Base-by-base conservation (phyloP, 1,140 invertebrate species). In the Ylistrum balloti region DNA sequence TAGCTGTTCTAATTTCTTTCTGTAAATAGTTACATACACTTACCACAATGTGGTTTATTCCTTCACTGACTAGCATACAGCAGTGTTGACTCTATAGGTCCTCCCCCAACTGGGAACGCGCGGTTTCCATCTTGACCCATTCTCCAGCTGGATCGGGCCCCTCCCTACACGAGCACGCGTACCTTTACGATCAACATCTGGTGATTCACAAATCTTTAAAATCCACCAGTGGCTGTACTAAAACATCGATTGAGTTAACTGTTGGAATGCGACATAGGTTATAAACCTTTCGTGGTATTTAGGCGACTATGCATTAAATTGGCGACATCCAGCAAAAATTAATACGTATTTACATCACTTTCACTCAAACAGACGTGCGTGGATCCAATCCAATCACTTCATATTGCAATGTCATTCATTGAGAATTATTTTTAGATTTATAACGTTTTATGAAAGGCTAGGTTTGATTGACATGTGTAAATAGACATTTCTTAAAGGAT, bases 341-440 rank as follows among this genome's bases (percentile, higher is more conserved):
- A 28, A n/a, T n/a, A 74, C 13, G 56, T 22, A n/a, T 74, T 74
- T 74, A 9, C 22, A 74, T 74, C 56, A 74, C 56, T 74, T 74
- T 74, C 56, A 74, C 5, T 28, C n/a, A 28, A 22, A 74, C 17
- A 45, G n/a, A 28, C 56, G 56, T 74, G n/a, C 13, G 56, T 74
- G 56, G 56, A 74, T 74, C 28, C n/a, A n/a, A 74, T 74, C 56
- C 56, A 74, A 74, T 74, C n/a, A 74, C 22, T 74, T 74, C 28
- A 74, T 74, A 74, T 28, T 74, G 56, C 56, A 74, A n/a, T 74
- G 56, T 74, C 56, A 74, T 74, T 74, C 56, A 74, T 28, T 11
- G 56, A 5, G 56, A 74, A n/a, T 74, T 74, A 74, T 74, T 74
- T 74, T 74, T 74, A 74, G 56, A 74, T 28, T 74, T 74, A 28